phyloP scores from a whole-genome alignment of 2,888 invertebrate species.

The Dynastes grantii region DNA sequence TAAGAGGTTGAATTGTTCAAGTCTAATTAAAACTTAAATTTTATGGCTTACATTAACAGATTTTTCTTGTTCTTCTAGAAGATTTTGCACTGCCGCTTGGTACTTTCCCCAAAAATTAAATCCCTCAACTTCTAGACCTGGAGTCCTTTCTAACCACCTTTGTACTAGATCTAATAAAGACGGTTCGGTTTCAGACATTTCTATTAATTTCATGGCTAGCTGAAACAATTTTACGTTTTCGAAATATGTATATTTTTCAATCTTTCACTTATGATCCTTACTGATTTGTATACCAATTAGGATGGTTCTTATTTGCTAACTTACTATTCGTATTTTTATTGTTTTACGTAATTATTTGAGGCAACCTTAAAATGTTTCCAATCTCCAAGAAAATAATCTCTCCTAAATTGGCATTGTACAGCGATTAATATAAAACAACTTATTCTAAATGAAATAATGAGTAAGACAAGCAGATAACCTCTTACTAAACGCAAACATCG shows the following conservation, averaged over 20 bases:
- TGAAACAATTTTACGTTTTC: slow-evolving; percentile 53
- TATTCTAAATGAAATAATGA: too few relatives aligned
- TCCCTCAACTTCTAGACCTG: slow-evolving; percentile 87
- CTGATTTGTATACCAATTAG: too few relatives aligned
- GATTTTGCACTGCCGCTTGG: slow-evolving; percentile 79
- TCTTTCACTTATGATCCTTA: background rate
- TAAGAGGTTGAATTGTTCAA: slow-evolving; percentile 52
- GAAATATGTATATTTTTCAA: slow-evolving; percentile 13
- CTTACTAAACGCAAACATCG: too few relatives aligned
- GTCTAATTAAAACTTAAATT: background rate
- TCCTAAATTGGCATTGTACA: too few relatives aligned
- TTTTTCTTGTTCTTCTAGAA: slow-evolving; percentile 80
- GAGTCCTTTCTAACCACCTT: slow-evolving; percentile 95
- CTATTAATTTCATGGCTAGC: slow-evolving; percentile 73
- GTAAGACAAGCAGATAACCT: too few relatives aligned
- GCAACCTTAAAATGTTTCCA: too few relatives aligned
- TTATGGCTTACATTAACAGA: slow-evolving; percentile 74
- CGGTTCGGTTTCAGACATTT: slow-evolving; percentile 85
- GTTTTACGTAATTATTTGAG: too few relatives aligned
- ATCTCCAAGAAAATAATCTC: too few relatives aligned
- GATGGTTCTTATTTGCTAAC: too few relatives aligned
- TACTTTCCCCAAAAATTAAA: slow-evolving; percentile 98
- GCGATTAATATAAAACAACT: too few relatives aligned
- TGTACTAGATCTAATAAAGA: slow-evolving; percentile 90
- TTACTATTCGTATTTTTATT: too few relatives aligned